Evolutionary conservation across 2,113 vertebrate species (phyloP).

Genomic region (Meriones unguiculatus): DNA sequence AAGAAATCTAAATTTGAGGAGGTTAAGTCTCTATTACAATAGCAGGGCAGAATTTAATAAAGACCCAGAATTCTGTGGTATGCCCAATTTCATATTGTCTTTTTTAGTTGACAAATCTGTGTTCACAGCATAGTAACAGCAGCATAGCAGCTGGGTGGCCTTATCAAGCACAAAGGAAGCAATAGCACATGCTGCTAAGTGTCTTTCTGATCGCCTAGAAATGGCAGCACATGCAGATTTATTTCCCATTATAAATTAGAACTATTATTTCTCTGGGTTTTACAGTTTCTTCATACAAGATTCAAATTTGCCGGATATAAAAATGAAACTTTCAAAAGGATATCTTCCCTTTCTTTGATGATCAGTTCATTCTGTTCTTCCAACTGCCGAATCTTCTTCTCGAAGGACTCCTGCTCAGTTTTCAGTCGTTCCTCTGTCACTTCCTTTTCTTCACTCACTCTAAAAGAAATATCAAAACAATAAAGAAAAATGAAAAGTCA

Average conservation of each 20-base stretch:
- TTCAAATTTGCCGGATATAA: conserved; percentile 66
- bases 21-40: conserved; percentile 55
- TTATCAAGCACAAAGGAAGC: conserved; percentile 85
- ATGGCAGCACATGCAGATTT: conserved; percentile 86
- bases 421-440: conserved; percentile 94
- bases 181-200: conserved; percentile 85
- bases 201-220: conserved; percentile 84
- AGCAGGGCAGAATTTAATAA: conserved; percentile 58
- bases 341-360: conserved; percentile 96
- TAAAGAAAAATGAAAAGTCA: conserved; percentile 13
- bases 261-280: conserved; percentile 87
- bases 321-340: conserved; percentile 88
- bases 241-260: conserved; percentile 86
- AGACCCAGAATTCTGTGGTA: conserved; percentile 68
- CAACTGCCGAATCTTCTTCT: conserved; percentile 95
- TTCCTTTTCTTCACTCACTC: conserved; percentile 97
- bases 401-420: conserved; percentile 94
- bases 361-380: conserved; percentile 96
- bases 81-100: conserved; percentile 77
- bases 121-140: conserved; percentile 80
- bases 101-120: conserved; percentile 86
- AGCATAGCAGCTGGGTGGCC: conserved; percentile 86
- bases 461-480: conserved; percentile 81
- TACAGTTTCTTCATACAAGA: conserved; percentile 79
- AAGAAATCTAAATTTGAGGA: conserved; percentile 56